Percentiles rank a stretch among this genome's conserved stretches.
phyloP scores from a whole-genome alignment of 2,888 invertebrate species.

The Synergus japonicus region DNA sequence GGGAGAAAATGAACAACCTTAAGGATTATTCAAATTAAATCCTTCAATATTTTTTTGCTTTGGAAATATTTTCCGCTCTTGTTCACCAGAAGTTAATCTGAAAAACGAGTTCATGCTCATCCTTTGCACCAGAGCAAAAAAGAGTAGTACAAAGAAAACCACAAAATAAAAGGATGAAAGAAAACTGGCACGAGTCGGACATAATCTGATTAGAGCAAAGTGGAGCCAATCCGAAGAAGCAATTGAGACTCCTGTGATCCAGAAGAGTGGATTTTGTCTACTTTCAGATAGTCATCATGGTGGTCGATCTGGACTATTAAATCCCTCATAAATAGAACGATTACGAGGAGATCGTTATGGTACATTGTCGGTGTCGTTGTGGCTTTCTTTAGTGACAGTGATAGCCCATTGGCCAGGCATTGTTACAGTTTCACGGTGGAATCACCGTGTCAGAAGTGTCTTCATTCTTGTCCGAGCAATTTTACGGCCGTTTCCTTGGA shows the following conservation, averaged over 20 bases:
- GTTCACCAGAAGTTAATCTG: no score
- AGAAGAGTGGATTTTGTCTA: constrained; percentile 7
- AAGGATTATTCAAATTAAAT: no score
- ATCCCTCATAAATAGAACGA: constrained; percentile 48
- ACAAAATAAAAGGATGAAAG: neutral
- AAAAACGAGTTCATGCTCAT: no score
- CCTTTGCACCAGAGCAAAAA: neutral
- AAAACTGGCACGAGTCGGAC: neutral
- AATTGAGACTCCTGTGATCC: neutral
- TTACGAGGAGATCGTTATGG: constrained; percentile 43
- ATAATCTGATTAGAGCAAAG: constrained; percentile 22
- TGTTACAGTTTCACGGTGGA: constrained; percentile 48
- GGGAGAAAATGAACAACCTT: no score
- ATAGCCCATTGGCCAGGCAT: constrained; percentile 39
- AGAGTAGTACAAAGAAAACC: neutral
- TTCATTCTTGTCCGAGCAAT: constrained; percentile 28
- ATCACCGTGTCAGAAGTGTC: constrained; percentile 42
- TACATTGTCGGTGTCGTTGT: constrained; percentile 36
- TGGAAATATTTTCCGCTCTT: no score
- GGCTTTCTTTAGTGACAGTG: constrained; percentile 36
- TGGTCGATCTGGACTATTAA: constrained; percentile 9
- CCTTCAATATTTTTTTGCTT: no score
- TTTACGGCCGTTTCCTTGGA: constrained; percentile 45
- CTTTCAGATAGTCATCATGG: constrained; percentile 28
- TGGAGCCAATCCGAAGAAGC: constrained; percentile 13